Percentiles rank a stretch among this genome's conserved stretches.
Evolutionary conservation across 2,888 invertebrate species (phyloP).

Genomic region (Odontocolon sp.): DNA sequence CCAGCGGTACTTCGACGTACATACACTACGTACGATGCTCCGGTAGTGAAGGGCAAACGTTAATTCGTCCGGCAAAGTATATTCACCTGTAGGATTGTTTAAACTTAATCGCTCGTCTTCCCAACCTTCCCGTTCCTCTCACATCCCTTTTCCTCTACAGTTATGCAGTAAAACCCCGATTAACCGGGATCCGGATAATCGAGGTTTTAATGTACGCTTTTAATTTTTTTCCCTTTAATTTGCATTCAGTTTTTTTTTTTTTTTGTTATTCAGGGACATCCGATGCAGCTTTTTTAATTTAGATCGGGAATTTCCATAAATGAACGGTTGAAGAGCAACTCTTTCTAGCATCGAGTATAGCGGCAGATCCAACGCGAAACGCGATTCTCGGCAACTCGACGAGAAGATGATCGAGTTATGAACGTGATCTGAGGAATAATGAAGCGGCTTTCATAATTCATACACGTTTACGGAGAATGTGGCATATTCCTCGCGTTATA

Average conservation of each 20-base stretch:
- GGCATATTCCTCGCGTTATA: not conserved
- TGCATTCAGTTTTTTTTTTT: no score
- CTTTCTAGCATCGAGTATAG: not conserved
- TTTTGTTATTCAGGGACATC: no score
- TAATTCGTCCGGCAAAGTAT: conserved; percentile 56
- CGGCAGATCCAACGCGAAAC: not conserved
- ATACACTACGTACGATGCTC: not conserved
- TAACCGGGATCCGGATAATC: no score
- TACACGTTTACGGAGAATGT: conserved; percentile 13
- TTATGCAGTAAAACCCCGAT: not conserved
- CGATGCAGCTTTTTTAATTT: no score
- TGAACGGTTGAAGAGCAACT: no score
- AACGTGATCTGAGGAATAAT: conserved; percentile 33
- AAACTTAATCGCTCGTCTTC: not conserved
- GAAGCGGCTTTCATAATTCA: conserved; percentile 45
- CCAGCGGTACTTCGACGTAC: conserved; percentile 21
- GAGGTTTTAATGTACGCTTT: no score
- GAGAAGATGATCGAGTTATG: conserved; percentile 14
- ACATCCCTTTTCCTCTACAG: not conserved
- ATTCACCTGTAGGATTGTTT: not conserved
- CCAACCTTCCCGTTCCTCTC: not conserved
- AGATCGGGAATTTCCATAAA: no score
- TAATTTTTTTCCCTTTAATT: no score
- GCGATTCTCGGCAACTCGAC: not conserved
- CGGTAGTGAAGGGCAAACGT: conserved; percentile 30